A percentile compares a stretch with the other conserved stretches of the same genome.
These are phyloP conservation scores for Microcebus griseorufus DNA, from an alignment of 2,113 vertebrate genomes.

Conservation along the genomic window DNA sequence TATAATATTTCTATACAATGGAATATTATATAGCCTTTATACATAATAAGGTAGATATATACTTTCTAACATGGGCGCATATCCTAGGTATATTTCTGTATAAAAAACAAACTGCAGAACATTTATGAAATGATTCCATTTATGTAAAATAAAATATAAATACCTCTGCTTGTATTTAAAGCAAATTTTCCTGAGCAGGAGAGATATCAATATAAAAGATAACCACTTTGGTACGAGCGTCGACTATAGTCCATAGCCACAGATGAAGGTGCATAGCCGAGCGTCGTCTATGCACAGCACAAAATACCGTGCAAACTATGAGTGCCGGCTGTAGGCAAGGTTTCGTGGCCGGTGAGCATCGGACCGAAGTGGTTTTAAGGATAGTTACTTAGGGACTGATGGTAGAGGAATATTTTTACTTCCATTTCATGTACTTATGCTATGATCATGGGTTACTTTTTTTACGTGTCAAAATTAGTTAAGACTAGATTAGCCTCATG, in stretches of 20 bases:
- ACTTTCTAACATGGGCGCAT: neutral
- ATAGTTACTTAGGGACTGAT: neutral
- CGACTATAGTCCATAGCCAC: too few species aligned
- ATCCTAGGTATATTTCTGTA: neutral
- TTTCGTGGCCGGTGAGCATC: too few species aligned
- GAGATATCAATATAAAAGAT: neutral
- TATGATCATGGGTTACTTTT: neutral
- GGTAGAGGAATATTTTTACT: neutral
- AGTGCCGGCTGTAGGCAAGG: too few species aligned
- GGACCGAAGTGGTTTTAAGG: neutral
- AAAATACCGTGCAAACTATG: too few species aligned
- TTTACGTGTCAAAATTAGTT: neutral
- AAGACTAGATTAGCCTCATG: neutral
- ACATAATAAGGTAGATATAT: neutral
- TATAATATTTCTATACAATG: neutral
- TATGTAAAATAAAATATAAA: constrained; percentile 2
- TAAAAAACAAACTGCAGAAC: neutral
- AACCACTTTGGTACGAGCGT: neutral
- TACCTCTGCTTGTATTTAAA: neutral
- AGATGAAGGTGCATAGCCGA: too few species aligned
- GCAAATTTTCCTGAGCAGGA: neutral
- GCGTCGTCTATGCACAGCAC: too few species aligned
- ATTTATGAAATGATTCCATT: constrained; percentile 1
- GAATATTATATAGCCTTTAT: neutral
- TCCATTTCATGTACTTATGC: neutral